These are phyloP conservation scores for Bombus pascuorum DNA, from an alignment of 1,140 invertebrate genomes.

Conservation along the genomic window DNA sequence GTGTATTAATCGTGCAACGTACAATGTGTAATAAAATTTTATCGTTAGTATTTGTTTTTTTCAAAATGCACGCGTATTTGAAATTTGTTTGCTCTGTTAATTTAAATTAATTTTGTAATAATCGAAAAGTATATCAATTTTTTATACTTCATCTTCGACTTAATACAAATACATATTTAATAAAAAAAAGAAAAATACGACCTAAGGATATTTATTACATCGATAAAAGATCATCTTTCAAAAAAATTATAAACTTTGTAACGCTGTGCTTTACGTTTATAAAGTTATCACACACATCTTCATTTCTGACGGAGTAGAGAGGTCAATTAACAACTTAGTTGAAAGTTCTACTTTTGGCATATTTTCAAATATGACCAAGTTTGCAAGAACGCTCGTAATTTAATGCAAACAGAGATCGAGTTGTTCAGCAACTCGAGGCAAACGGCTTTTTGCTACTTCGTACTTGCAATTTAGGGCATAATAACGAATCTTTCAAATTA, in stretches of 20 bases:
- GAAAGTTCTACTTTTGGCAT: neutral
- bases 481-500: neutral
- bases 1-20: neutral
- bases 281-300: neutral
- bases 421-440: neutral
- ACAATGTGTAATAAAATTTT: too few species aligned
- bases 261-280: too few species aligned
- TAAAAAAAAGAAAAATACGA: too few species aligned
- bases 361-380: slow-evolving; percentile 20
- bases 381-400: slow-evolving; percentile 13
- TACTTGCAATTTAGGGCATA: neutral
- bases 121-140: neutral
- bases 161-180: too few species aligned
- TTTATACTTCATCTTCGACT: neutral
- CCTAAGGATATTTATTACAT: neutral
- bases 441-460: neutral
- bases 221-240: neutral
- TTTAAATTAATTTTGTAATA: neutral
- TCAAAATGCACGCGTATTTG: neutral
- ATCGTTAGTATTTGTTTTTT: too few species aligned
- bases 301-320: neutral
- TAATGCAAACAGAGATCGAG: slow-evolving; percentile 14
- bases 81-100: neutral
- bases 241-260: too few species aligned
- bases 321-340: neutral